Evolutionary conservation across 2,888 invertebrate genomes (phyloP).

Genomic region (Micropterix aruncella): DNA sequence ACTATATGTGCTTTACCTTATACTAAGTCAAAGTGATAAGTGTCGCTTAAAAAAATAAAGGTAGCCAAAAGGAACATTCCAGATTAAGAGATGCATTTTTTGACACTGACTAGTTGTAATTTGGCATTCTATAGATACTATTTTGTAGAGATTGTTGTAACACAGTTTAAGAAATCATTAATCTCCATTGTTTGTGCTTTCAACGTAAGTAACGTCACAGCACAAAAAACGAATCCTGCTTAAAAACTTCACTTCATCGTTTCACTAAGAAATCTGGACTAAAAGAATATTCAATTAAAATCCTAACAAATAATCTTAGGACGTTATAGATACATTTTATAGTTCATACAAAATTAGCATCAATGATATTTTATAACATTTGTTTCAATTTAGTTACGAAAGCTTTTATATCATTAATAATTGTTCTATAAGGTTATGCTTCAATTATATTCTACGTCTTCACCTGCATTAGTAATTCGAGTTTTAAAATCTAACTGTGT

Average conservation of each 20-base stretch:
- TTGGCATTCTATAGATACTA: neutral
- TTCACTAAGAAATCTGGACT: neutral
- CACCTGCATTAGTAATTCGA: conserved; percentile 14
- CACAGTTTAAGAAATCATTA: no score
- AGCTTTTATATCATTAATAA: conserved; percentile 11
- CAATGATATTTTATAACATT: conserved; percentile 14
- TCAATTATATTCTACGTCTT: conserved; percentile 12
- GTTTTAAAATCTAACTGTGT: conserved; percentile 11
- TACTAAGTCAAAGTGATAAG: neutral
- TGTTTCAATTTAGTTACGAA: conserved; percentile 12
- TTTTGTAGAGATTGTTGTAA: neutral
- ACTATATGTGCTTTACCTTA: neutral
- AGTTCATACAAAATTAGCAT: conserved; percentile 14
- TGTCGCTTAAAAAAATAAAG: neutral
- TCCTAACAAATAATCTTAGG: neutral
- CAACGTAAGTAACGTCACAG: neutral
- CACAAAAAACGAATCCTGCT: neutral
- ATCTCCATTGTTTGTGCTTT: neutral
- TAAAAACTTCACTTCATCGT: neutral
- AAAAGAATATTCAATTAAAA: neutral
- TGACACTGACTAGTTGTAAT: neutral
- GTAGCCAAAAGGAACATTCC: neutral
- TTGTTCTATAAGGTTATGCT: conserved; percentile 13
- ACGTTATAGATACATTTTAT: neutral
- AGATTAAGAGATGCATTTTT: neutral